A percentile compares a stretch with the other conserved stretches of the same genome.
phyloP scores from a whole-genome alignment of 2,888 invertebrate genomes.

The Bhutanitis thaidina region DNA sequence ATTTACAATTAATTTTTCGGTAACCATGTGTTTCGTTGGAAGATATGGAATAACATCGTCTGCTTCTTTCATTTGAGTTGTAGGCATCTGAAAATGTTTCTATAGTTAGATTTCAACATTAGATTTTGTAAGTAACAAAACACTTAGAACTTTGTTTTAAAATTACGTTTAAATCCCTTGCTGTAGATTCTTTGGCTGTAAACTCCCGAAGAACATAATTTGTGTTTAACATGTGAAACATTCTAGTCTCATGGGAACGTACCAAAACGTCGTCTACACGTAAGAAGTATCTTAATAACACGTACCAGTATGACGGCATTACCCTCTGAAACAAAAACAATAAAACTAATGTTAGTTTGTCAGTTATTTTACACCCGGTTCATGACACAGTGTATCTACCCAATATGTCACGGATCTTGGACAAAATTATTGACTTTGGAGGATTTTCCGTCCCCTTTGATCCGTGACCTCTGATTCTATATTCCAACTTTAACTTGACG shows the following conservation, averaged over 20 bases:
- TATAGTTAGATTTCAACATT: background rate
- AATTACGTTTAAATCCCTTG: slow-evolving; percentile 83
- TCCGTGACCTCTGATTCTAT: too few relatives aligned
- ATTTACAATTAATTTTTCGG: slow-evolving; percentile 57
- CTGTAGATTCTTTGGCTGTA: slow-evolving; percentile 87
- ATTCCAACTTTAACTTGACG: too few relatives aligned
- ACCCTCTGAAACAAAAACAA: slow-evolving; percentile 85
- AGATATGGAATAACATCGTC: slow-evolving; percentile 66
- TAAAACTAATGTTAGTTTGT: too few relatives aligned
- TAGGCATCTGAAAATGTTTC: slow-evolving; percentile 55
- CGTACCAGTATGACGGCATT: slow-evolving; percentile 96
- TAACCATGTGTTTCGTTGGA: slow-evolving; percentile 53
- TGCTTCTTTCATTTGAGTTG: slow-evolving; percentile 66
- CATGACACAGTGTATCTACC: too few relatives aligned
- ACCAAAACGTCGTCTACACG: slow-evolving; percentile 96
- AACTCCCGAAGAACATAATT: slow-evolving; percentile 91
- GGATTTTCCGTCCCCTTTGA: too few relatives aligned
- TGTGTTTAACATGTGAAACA: slow-evolving; percentile 88
- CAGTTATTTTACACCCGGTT: too few relatives aligned
- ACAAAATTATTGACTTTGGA: too few relatives aligned
- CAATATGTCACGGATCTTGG: too few relatives aligned
- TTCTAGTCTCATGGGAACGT: slow-evolving; percentile 92
- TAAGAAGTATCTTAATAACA: slow-evolving; percentile 93
- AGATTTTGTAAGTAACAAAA: background rate
- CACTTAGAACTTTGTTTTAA: too few relatives aligned